Conservation (phyloP, 2,113 vertebrate species). For the Stegostoma tigrinum region DNA sequence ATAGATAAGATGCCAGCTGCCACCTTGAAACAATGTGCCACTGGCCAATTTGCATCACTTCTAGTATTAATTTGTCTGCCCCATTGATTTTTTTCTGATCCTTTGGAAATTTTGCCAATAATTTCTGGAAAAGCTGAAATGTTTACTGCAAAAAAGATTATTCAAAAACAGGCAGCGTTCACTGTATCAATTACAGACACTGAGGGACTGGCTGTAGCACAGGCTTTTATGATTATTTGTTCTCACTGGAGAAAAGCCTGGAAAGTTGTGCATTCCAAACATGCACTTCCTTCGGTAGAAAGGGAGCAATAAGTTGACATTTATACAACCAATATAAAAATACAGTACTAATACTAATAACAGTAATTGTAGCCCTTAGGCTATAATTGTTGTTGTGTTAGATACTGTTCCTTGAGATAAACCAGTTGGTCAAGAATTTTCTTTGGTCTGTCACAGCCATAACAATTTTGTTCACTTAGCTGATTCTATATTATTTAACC, state of each 20-base stretch:
- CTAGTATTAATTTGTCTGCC: background rate
- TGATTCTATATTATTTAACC: no score
- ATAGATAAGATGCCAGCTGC: background rate
- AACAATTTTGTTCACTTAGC: no score
- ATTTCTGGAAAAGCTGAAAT: background rate
- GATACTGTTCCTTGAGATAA: no score
- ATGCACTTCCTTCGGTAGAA: background rate
- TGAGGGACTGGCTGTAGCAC: background rate
- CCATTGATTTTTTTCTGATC: background rate
- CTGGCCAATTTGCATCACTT: background rate
- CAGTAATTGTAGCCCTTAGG: background rate
- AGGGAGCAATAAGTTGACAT: background rate
- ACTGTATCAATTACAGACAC: background rate
- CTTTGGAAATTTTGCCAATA: background rate
- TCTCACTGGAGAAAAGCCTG: background rate
- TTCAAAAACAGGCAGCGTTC: background rate
- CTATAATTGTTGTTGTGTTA: no score
- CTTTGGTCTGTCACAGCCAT: no score
- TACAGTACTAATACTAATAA: background rate
- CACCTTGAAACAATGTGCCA: background rate
- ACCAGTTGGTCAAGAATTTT: no score
- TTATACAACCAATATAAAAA: background rate
- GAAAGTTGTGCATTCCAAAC: background rate
- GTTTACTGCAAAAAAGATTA: background rate
- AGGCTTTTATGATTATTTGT: background rate